Conservation (phyloP, 2,888 invertebrate genomes). For the Diarsia dahlii region DNA sequence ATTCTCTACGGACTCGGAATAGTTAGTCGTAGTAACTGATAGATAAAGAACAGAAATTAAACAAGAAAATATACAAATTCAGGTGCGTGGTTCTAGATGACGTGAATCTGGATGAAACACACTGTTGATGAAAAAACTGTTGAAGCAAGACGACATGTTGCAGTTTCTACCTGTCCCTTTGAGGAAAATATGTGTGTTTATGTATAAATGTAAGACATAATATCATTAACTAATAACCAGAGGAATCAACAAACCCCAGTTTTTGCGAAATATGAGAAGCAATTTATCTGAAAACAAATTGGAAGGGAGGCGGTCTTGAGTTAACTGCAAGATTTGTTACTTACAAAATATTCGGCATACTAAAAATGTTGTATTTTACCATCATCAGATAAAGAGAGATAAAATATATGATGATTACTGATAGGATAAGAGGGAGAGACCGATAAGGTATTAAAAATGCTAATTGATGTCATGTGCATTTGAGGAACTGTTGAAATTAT, state of each 20-base stretch:
- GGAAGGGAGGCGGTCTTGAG: slow-evolving; percentile 13
- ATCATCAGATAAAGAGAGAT: slow-evolving; percentile 29
- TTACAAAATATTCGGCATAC: slow-evolving; percentile 32
- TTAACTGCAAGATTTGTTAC: slow-evolving; percentile 29
- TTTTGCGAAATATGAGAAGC: neutral
- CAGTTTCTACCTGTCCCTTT: neutral
- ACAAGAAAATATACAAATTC: no score
- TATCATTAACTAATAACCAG: neutral
- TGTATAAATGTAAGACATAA: neutral
- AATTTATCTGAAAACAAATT: slow-evolving; percentile 30
- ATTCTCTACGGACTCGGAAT: no score
- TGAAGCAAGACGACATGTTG: neutral
- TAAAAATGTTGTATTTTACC: slow-evolving; percentile 31
- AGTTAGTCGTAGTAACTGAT: neutral
- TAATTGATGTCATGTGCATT: slow-evolving; percentile 6
- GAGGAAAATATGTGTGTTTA: neutral
- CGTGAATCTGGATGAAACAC: neutral
- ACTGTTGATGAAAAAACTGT: no score
- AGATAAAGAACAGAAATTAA: no score
- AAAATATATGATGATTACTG: slow-evolving; percentile 23
- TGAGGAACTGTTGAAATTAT: neutral
- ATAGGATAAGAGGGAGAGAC: neutral
- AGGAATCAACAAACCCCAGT: no score
- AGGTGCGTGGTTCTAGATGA: neutral
- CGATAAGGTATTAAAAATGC: slow-evolving; percentile 21